A percentile compares a stretch with the other conserved stretches of the same genome.
phyloP scores from a whole-genome alignment of 2,888 invertebrate species.

The Eupithecia tripunctaria region DNA sequence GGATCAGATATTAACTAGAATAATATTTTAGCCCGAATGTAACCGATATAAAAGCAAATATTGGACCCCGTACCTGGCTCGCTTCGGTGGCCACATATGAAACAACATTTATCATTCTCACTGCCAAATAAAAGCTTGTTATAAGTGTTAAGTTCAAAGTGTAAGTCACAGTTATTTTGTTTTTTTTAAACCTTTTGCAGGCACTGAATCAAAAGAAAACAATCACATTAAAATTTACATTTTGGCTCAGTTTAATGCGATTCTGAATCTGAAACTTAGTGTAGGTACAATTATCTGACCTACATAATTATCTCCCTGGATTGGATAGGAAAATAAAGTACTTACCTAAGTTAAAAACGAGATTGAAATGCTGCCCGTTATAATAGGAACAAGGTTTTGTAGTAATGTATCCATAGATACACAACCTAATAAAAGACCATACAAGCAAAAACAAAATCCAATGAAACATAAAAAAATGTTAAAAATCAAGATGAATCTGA shows the following conservation, averaged over 20 bases:
- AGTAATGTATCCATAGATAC: neutral
- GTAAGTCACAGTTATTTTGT: constrained; percentile 26
- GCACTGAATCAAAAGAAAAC: neutral
- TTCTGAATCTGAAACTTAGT: neutral
- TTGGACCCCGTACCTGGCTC: no score
- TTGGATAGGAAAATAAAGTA: neutral
- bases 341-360: neutral
- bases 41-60: constrained; percentile 63
- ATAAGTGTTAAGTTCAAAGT: constrained; percentile 47
- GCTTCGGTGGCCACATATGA: no score
- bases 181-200: neutral
- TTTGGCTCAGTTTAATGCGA: neutral
- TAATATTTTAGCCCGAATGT: constrained; percentile 24
- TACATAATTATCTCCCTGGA: neutral
- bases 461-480: neutral
- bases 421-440: neutral
- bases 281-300: no score
- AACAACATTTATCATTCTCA: constrained; percentile 78
- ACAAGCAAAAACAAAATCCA: neutral
- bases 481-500: constrained; percentile 6
- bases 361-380: neutral
- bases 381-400: no score
- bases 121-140: constrained; percentile 75
- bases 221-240: neutral
- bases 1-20: constrained; percentile 30